Base-by-base conservation (phyloP, 2,797 vertebrate species). In the Moxostoma hubbsi region DNA sequence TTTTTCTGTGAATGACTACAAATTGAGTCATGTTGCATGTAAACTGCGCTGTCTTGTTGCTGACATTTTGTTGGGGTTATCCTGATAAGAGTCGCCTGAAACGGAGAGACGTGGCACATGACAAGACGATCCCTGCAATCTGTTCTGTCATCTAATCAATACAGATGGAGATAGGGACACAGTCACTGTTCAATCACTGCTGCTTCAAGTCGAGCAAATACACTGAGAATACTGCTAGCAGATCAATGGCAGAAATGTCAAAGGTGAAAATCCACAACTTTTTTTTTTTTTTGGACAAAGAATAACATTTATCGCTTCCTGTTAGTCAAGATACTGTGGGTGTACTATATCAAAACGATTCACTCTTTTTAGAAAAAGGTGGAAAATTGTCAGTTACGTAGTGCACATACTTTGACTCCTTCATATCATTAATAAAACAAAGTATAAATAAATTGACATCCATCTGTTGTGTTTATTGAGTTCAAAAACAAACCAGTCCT, bases 101-200 rank as follows among this genome's bases (percentile, higher is more conserved):
- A 86, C 55, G 72, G 58, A 80, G 76, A 81, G 79, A 83, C 83
- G 81, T 82, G 82, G 86, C 77, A 77, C 83, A 75, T 45, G 81
- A 82, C 81, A 71, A 83, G 83, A 71, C 74, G 76, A 76, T 80
- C 81, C 77, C 81, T 74, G 83, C 84, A 80, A 84, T 86, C 84
- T 85, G 65, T 79, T 73, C 82, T 80, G 81, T 85, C 80, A 83
- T 75, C 85, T 79, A 85, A 86, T 88, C 87, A 82, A 87, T 88
- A 85, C 62, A 50, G 73, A 79, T 24, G 54, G 18, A 81, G 83
- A 77, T 81, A 83, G 80, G 64, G 68, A 78, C 58, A 72, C 66
- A 76, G 81, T 77, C 82, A 69, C 81, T 86, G 82, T 79, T 88
- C 85, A 84, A 83, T 87, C 86, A 77, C 82, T 66, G 57, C 59